These are phyloP conservation scores for Calephelis perditalis DNA, from an alignment of 2,888 invertebrate species.

Conservation along the genomic window DNA sequence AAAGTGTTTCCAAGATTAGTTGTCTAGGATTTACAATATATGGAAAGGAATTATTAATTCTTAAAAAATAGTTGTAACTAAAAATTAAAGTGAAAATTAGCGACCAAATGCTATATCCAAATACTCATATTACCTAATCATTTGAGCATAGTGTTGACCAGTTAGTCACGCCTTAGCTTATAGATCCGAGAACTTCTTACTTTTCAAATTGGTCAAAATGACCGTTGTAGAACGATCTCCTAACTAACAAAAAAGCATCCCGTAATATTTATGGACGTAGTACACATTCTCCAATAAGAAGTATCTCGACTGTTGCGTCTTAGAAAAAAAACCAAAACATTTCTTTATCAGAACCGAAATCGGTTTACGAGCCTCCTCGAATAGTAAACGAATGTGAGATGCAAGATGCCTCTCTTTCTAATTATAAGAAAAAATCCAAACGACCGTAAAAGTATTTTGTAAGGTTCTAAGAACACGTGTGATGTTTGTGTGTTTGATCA, in stretches of 20 bases:
- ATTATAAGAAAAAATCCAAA: slow-evolving; percentile 14
- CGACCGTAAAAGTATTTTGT: slow-evolving; percentile 11
- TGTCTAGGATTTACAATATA: too few relatives aligned
- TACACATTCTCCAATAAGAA: slow-evolving; percentile 61
- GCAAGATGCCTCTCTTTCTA: slow-evolving; percentile 21
- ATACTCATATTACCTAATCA: too few relatives aligned
- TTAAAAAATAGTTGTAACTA: too few relatives aligned
- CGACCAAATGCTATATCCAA: too few relatives aligned
- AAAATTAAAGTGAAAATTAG: too few relatives aligned
- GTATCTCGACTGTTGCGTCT: slow-evolving; percentile 29
- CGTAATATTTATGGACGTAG: slow-evolving; percentile 62
- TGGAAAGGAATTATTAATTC: too few relatives aligned
- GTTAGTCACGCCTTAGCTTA: too few relatives aligned
- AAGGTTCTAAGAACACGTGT: slow-evolving; percentile 12
- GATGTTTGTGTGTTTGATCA: slow-evolving; percentile 7
- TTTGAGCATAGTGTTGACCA: too few relatives aligned
- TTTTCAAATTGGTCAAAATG: neutral
- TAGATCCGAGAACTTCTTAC: too few relatives aligned
- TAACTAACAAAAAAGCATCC: slow-evolving; percentile 43
- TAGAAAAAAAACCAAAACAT: slow-evolving; percentile 69
- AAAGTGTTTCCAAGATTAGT: too few relatives aligned
- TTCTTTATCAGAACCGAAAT: slow-evolving; percentile 64
- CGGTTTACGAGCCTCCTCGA: slow-evolving; percentile 70
- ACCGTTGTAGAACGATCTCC: slow-evolving; percentile 19
- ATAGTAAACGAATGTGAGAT: slow-evolving; percentile 59